Evolutionary conservation across 2,888 invertebrate species (phyloP).

Genomic region (Thecocarcelia acutangulata): DNA sequence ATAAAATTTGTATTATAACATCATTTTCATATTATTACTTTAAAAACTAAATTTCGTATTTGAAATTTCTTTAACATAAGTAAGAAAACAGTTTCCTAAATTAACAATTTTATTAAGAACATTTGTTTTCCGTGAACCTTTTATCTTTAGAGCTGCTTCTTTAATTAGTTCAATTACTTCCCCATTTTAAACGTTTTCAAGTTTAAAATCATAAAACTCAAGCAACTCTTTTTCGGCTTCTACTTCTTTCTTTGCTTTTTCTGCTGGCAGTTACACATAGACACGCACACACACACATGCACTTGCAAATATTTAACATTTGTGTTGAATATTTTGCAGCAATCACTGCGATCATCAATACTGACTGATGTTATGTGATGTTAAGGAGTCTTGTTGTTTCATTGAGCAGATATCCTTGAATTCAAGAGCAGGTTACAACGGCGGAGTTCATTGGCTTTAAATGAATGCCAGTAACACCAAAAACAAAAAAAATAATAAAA

Average conservation of each 20-base stretch:
- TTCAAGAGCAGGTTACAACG: conserved; percentile 44
- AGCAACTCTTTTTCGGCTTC: neutral
- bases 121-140: conserved; percentile 1
- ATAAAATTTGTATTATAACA: no score
- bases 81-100: no score
- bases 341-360: neutral
- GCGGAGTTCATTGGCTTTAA: conserved; percentile 50
- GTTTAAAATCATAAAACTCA: conserved; percentile 17
- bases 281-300: no score
- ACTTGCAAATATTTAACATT: conserved; percentile 10
- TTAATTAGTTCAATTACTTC: conserved; percentile 12
- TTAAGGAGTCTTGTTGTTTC: conserved; percentile 38
- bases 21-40: no score
- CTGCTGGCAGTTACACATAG: no score
- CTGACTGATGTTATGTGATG: conserved; percentile 24
- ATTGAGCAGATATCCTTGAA: conserved; percentile 57
- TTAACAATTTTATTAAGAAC: no score
- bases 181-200: conserved; percentile 22
- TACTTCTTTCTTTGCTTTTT: no score
- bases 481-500: no score
- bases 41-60: no score
- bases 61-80: no score
- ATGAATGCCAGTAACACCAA: neutral
- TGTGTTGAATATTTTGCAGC: neutral
- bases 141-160: neutral